These are phyloP conservation scores for Apodemia hepburni DNA, from an alignment of 2,888 invertebrate genomes.

Conservation along the genomic window DNA sequence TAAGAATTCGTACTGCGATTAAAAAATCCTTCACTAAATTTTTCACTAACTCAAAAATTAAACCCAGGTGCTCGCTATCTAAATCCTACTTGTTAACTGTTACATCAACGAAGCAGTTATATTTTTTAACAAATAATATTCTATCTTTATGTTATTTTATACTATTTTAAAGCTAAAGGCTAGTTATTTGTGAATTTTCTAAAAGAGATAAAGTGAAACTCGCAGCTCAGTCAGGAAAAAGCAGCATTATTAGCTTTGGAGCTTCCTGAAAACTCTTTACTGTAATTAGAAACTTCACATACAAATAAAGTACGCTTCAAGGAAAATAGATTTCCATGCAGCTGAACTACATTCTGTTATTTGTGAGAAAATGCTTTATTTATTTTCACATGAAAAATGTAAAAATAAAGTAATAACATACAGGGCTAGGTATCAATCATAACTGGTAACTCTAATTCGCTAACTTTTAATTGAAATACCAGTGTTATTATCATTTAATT, in stretches of 20 bases:
- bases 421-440: fast-evolving
- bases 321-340: neutral
- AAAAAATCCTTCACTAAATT: too few species aligned
- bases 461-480: too few species aligned
- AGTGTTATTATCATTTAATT: too few species aligned
- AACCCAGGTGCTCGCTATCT: too few species aligned
- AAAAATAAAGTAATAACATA: too few species aligned
- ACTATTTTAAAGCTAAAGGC: neutral
- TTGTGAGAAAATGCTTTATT: neutral
- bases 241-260: conserved; percentile 13
- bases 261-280: conserved; percentile 15
- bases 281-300: conserved; percentile 13
- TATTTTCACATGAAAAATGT: neutral
- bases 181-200: conserved; percentile 3
- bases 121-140: too few species aligned
- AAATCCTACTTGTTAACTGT: too few species aligned
- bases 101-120: too few species aligned
- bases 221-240: conserved; percentile 9
- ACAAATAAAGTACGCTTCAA: neutral
- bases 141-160: too few species aligned
- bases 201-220: neutral
- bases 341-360: neutral
- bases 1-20: too few species aligned
- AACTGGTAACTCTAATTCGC: too few species aligned
- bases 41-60: too few species aligned